phyloP scores from a whole-genome alignment of 2,888 invertebrate genomes.

The Coleophora flavipennella region DNA sequence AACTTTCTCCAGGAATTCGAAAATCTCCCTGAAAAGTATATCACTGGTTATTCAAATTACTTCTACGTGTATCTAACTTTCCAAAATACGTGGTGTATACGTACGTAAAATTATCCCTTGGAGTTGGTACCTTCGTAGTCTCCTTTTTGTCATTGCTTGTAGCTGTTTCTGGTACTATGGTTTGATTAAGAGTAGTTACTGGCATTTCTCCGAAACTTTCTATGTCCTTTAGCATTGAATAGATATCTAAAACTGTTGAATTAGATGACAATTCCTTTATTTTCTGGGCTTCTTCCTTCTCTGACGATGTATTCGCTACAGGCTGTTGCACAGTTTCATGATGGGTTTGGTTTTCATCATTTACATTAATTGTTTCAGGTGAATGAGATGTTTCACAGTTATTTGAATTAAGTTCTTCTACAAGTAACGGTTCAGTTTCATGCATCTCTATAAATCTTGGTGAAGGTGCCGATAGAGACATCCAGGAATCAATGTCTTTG shows the following conservation, averaged over 20 bases:
- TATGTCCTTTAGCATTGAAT: slow-evolving; percentile 66
- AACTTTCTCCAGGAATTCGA: slow-evolving; percentile 77
- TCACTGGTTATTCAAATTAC: background rate
- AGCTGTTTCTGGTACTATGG: slow-evolving; percentile 19
- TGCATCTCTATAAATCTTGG: slow-evolving; percentile 40
- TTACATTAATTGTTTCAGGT: background rate
- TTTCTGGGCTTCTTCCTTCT: slow-evolving; percentile 21
- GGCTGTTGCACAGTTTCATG: slow-evolving; percentile 1
- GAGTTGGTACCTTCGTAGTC: slow-evolving; percentile 17
- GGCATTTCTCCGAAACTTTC: slow-evolving; percentile 61
- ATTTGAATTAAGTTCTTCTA: slow-evolving; percentile 15
- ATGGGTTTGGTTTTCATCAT: background rate
- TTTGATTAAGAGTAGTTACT: slow-evolving; percentile 30
- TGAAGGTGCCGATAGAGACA: slow-evolving; percentile 56
- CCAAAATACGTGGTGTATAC: slow-evolving; percentile 29
- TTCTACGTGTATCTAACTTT: slow-evolving; percentile 21
- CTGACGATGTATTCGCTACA: slow-evolving; percentile 12
- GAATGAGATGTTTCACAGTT: background rate
- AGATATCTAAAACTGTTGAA: slow-evolving; percentile 62
- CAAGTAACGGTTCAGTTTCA: slow-evolving; percentile 13
- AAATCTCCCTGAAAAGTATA: slow-evolving; percentile 69
- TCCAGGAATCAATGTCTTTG: slow-evolving; percentile 66
- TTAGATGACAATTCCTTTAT: slow-evolving; percentile 39
- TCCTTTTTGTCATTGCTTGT: slow-evolving; percentile 20
- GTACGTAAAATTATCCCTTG: slow-evolving; percentile 62